Evolutionary conservation across 2,113 vertebrate species (phyloP), one percentile per base, ranked within the genome.

Genomic region (Arenaria interpres): DNA sequence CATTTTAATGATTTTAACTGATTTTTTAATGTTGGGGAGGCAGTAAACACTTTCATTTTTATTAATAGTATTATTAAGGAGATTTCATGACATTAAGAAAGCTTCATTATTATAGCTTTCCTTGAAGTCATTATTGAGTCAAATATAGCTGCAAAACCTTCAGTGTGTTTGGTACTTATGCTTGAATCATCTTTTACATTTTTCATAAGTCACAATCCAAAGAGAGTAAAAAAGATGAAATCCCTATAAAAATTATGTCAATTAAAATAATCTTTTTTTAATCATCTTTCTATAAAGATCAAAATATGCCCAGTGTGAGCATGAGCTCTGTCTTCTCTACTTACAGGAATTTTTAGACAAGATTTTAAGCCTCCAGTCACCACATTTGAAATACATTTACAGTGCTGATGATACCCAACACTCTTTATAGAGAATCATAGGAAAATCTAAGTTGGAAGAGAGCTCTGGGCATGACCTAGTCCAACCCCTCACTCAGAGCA

Each of bases 181-280:
- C 33, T 93, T 94, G 88, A 96, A 86, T 88, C n/a, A 90, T 81
- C 46, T 86, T 90, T 93, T 90, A 86, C n/a, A 90, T 92, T 86
- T 96, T 93, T 92, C 86, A 77, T 90, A 86, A 94, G 35, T 75
- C 51, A 81, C 56, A 90, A 72, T 71, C 60, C 30, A 78, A 95
- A 95, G 12, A 83, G 60, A 90, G 46, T 60, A 71, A 80, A 92
- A 93, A 84, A 51, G 5, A 77, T 83, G 16, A 90, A 82, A 22
- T 57, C 19, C 4, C 11, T 67, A 83, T 78, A 75, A 90, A 96
- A 92, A 83, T 56, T 45, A 74, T 46, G 25, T 63, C 68, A 86
- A 77, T 91, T 91, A 85, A 88, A 93, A 66, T 80, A 32, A 85
- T 73, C 3, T 79, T 76, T 89, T 89, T 62, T 67, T 2, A 90